Conservation (phyloP, 2,113 vertebrate genomes). For the Menidia beryllina region DNA sequence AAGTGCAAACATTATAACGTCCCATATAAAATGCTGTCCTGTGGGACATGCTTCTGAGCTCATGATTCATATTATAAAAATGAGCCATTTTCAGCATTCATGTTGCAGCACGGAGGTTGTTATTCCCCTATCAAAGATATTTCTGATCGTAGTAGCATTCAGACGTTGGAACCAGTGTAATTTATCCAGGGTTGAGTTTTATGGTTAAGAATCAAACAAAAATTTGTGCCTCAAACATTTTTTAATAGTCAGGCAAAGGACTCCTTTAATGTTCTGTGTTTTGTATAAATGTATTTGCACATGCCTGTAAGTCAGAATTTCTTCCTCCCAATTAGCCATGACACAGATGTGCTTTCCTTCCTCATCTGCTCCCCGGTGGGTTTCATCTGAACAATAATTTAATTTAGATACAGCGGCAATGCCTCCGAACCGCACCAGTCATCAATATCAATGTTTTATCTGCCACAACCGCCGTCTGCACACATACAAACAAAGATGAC, state of each 20-base stretch:
- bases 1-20: no score
- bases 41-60: no score
- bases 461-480: conserved; percentile 5
- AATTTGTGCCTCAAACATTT: no score
- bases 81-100: background rate
- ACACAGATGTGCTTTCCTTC: conserved; percentile 66
- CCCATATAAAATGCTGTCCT: no score
- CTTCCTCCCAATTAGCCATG: conserved; percentile 55
- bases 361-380: conserved; percentile 58
- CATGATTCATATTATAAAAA: background rate
- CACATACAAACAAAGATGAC: conserved; percentile 2
- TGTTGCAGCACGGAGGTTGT: background rate
- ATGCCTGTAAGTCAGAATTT: conserved; percentile 17
- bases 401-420: conserved; percentile 45
- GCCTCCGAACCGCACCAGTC: conserved; percentile 49
- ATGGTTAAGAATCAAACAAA: no score
- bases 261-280: no score
- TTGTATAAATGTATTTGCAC: background rate
- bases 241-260: no score
- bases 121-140: background rate
- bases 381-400: conserved; percentile 66
- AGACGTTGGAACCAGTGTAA: background rate
- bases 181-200: no score
- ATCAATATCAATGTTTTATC: conserved; percentile 58
- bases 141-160: background rate